phyloP scores from a whole-genome alignment of 2,113 vertebrate species.

The Thymallus thymallus region DNA sequence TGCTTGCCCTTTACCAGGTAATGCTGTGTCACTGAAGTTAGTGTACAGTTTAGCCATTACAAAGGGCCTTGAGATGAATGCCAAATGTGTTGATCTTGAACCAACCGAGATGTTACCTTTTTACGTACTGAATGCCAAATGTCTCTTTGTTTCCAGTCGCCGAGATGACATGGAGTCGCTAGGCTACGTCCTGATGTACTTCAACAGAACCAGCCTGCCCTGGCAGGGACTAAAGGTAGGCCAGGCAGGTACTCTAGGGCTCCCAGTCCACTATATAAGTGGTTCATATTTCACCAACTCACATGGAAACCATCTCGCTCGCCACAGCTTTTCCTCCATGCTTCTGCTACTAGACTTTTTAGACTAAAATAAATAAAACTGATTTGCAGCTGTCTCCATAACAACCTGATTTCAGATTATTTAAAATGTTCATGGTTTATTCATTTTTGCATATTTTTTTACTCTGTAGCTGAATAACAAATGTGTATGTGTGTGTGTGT shows the following conservation, averaged over 20 bases:
- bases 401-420: too few species aligned
- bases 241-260: slow-evolving; percentile 31
- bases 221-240: slow-evolving; percentile 99
- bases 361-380: neutral
- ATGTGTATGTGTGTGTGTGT: too few species aligned
- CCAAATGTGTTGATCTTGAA: neutral
- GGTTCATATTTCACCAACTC: neutral
- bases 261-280: neutral
- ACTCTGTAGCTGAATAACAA: too few species aligned
- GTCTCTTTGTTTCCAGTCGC: slow-evolving; percentile 77
- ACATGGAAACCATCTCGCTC: neutral
- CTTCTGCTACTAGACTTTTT: neutral
- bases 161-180: slow-evolving; percentile 99
- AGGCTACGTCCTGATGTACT: slow-evolving; percentile 99
- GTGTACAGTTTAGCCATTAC: neutral
- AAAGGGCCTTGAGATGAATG: neutral
- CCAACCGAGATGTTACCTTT: neutral
- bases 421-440: too few species aligned
- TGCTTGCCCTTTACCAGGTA: too few species aligned
- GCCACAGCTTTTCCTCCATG: neutral
- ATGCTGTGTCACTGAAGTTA: too few species aligned
- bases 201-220: slow-evolving; percentile 99
- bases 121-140: slow-evolving; percentile 9
- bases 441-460: too few species aligned
- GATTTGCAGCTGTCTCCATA: too few species aligned